Evolutionary conservation across 1,140 invertebrate genomes (phyloP).

Genomic region (Phenacoccus solenopsis): DNA sequence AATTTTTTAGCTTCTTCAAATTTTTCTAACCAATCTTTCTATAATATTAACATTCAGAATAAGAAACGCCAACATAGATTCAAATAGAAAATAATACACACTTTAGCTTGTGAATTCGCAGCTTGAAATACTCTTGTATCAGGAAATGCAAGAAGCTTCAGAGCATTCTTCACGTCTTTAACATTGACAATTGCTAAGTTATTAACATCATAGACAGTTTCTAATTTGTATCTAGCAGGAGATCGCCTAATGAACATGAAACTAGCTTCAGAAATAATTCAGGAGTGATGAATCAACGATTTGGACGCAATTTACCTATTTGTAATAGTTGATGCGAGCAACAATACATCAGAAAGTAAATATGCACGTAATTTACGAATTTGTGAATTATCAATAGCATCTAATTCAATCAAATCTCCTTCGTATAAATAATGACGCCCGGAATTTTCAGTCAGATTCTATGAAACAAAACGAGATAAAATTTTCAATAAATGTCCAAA

Average conservation of each 20-base stretch:
- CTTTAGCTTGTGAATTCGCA: slow-evolving; percentile 66
- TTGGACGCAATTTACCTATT: slow-evolving; percentile 37
- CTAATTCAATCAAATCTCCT: slow-evolving; percentile 80
- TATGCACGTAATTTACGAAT: slow-evolving; percentile 83
- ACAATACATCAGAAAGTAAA: slow-evolving; percentile 75
- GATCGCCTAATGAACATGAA: slow-evolving; percentile 41
- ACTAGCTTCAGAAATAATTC: slow-evolving; percentile 13
- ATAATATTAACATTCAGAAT: slow-evolving; percentile 26
- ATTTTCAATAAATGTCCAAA: not conserved
- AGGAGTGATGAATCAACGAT: not conserved
- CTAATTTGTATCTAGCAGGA: slow-evolving; percentile 76
- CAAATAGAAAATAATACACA: slow-evolving; percentile 26
- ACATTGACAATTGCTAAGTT: slow-evolving; percentile 92
- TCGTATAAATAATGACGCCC: slow-evolving; percentile 69
- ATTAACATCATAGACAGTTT: slow-evolving; percentile 79
- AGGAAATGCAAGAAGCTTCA: slow-evolving; percentile 87
- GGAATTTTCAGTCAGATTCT: slow-evolving; percentile 60
- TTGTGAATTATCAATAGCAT: slow-evolving; percentile 70
- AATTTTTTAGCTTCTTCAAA: slow-evolving; percentile 85
- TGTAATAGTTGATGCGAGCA: slow-evolving; percentile 42
- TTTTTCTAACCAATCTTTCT: slow-evolving; percentile 90
- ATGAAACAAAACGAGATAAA: slow-evolving; percentile 24
- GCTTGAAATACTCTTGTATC: slow-evolving; percentile 88
- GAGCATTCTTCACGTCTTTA: slow-evolving; percentile 75
- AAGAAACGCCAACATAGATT: not conserved